These are phyloP conservation scores for Nematostella vectensis DNA, from an alignment of 92 coral and sea anemone species.

Conservation along the genomic window DNA sequence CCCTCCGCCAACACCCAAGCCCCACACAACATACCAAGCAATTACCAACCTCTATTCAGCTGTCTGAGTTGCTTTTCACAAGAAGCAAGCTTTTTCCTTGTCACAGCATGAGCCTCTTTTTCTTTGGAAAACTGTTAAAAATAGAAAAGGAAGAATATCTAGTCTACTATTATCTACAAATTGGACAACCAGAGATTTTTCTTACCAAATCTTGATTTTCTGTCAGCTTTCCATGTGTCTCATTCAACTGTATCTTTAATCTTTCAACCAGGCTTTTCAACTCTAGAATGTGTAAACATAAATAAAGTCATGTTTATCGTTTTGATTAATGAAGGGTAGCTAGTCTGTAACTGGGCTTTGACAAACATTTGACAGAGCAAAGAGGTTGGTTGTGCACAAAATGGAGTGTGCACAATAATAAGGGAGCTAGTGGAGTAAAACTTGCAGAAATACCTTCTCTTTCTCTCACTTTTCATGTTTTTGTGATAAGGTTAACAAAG, in stretches of 20 bases:
- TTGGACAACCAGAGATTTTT: no score
- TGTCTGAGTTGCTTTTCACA: conserved; percentile 73
- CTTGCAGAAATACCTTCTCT: no score
- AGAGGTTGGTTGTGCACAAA: no score
- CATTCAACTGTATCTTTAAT: conserved; percentile 36
- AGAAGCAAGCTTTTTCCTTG: conserved; percentile 48
- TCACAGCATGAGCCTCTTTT: conserved; percentile 35
- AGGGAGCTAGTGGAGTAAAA: no score
- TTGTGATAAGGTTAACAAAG: no score
- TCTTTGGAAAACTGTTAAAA: conserved; percentile 56
- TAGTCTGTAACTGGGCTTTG: no score
- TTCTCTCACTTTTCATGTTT: no score
- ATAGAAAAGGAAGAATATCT: not conserved
- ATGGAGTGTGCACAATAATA: no score
- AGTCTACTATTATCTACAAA: not conserved
- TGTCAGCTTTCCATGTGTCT: conserved; percentile 38
- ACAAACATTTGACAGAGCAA: no score
- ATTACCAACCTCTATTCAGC: conserved; percentile 66
- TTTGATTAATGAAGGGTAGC: no score
- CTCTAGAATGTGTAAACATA: conserved; percentile 26
- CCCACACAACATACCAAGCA: not conserved
- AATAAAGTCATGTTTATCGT: no score
- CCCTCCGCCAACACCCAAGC: no score
- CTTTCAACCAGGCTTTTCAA: conserved; percentile 54
- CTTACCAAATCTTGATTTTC: conserved; percentile 67